Conservation (phyloP, 2,113 vertebrate species). For the Hemibagrus wyckioides region DNA sequence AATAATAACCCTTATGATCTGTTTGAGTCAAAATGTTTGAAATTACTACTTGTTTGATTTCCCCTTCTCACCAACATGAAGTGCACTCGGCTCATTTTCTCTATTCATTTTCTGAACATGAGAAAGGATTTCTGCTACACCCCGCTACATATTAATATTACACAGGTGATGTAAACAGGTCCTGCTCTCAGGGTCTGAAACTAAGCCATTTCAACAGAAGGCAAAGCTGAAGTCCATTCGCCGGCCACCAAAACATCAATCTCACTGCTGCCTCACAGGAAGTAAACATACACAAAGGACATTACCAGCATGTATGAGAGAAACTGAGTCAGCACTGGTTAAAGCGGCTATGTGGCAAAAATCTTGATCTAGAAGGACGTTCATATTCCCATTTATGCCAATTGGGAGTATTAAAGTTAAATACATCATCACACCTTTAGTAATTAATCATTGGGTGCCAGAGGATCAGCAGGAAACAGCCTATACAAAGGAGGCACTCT, state of each 20-base stretch:
- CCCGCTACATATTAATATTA: not conserved
- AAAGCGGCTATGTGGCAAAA: conserved; percentile 71
- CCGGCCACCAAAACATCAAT: not conserved
- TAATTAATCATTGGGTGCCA: conserved; percentile 53
- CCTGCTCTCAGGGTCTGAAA: not conserved
- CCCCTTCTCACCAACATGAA: too few relatives aligned
- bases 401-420: conserved; percentile 39
- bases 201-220: not conserved
- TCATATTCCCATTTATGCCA: conserved; percentile 51
- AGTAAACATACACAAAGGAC: conserved; percentile 54
- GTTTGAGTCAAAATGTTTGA: not conserved
- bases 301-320: conserved; percentile 74
- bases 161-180: not conserved
- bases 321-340: conserved; percentile 63
- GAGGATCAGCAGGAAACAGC: conserved; percentile 52
- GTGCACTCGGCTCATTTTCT: not conserved
- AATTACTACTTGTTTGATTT: not conserved
- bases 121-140: not conserved
- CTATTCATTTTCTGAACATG: not conserved
- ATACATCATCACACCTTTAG: conserved; percentile 52
- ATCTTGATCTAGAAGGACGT: conserved; percentile 55
- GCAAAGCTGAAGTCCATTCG: not conserved
- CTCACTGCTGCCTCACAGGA: not conserved
- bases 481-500: conserved; percentile 47
- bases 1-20: not conserved